Conservation (phyloP, 2,113 vertebrate genomes). For the Xiphophorus couchianus region DNA sequence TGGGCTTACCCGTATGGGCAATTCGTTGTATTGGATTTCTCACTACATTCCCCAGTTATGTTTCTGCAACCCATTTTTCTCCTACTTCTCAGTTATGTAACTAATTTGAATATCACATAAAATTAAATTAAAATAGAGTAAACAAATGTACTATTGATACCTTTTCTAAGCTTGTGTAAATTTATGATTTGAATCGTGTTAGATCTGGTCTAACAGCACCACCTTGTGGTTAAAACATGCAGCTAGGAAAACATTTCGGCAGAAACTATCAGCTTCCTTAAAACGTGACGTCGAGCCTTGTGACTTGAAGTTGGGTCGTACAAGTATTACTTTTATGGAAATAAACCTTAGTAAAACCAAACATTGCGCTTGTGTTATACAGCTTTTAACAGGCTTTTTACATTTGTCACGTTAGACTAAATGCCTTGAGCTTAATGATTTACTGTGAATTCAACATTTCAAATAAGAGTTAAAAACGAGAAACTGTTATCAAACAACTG, state of each 20-base stretch:
- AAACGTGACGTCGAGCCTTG: background rate
- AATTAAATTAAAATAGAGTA: background rate
- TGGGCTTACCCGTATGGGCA: background rate
- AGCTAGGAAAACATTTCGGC: background rate
- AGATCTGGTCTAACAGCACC: background rate
- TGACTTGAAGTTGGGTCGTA: background rate
- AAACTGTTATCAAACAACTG: slow-evolving; percentile 13
- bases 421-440: background rate
- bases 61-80: no score
- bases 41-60: background rate
- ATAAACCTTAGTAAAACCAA: background rate
- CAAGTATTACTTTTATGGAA: no score
- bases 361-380: background rate
- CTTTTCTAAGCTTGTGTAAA: no score
- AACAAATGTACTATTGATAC: background rate
- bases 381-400: background rate
- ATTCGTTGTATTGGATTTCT: background rate
- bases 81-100: no score
- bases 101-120: background rate
- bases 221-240: background rate
- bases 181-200: background rate
- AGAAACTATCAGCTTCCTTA: background rate
- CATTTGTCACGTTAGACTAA: background rate
- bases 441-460: slow-evolving; percentile 2
- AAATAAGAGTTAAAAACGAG: background rate